Conservation (phyloP, 2,797 vertebrate species). For the Aulostomus chinensis region DNA sequence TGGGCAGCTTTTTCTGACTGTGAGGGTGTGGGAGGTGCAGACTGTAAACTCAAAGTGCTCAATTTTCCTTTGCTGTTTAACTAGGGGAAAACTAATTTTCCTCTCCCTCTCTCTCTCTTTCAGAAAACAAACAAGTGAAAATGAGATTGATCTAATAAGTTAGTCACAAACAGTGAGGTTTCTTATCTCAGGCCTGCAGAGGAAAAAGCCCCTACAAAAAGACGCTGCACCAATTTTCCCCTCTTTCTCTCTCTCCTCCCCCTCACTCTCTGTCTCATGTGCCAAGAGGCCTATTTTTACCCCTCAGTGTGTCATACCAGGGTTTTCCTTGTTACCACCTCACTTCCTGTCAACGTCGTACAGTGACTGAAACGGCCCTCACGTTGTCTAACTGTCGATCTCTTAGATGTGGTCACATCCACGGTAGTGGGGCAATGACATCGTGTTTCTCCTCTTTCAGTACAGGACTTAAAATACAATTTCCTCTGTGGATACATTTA, state of each 20-base stretch:
- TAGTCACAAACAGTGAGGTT: conserved; percentile 63
- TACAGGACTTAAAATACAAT: neutral
- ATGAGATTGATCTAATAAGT: conserved; percentile 48
- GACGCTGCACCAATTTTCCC: conserved; percentile 75
- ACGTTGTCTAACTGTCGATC: conserved; percentile 52
- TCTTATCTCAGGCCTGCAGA: conserved; percentile 81
- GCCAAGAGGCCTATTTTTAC: conserved; percentile 85
- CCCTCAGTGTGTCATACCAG: conserved; percentile 75
- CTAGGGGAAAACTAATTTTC: neutral
- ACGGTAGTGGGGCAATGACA: neutral
- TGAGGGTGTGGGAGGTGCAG: conserved; percentile 45
- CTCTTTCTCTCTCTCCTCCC: conserved; percentile 40
- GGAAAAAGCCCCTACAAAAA: conserved; percentile 81
- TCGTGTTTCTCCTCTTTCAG: neutral
- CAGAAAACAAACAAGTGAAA: conserved; percentile 30
- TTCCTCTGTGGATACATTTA: neutral
- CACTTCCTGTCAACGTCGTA: conserved; percentile 67
- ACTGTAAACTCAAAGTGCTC: conserved; percentile 31
- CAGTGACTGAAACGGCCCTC: conserved; percentile 51
- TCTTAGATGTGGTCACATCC: conserved; percentile 58
- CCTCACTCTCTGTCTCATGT: conserved; percentile 65
- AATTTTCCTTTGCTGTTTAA: conserved; percentile 31
- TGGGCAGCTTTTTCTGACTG: conserved; percentile 29
- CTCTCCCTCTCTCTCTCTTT: conserved; percentile 4
- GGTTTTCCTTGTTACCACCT: conserved; percentile 81